Evolutionary conservation across 2,797 vertebrate genomes (phyloP).

Genomic region (Tenualosa thibaudeaui): DNA sequence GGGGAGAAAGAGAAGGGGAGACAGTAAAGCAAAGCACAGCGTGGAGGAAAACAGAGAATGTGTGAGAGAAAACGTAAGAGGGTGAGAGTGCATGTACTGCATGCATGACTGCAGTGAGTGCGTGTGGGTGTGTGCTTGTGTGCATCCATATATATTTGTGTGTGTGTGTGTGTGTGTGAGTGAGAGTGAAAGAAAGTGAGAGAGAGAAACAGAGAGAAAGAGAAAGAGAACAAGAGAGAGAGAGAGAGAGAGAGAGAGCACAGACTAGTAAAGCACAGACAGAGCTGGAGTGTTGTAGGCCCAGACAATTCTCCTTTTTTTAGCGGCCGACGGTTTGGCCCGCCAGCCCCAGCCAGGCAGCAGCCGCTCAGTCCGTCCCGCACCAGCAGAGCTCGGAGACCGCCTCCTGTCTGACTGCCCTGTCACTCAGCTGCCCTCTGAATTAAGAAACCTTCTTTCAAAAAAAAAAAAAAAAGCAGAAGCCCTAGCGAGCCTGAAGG

Average conservation of each 20-base stretch:
- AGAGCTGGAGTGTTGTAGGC: neutral
- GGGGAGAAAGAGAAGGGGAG: neutral
- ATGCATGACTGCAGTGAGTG: neutral
- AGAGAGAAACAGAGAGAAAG: too few relatives aligned
- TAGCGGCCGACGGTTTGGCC: neutral
- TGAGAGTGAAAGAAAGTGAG: too few relatives aligned
- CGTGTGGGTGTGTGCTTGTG: neutral
- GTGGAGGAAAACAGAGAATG: neutral
- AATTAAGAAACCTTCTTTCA: neutral
- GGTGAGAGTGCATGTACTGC: neutral
- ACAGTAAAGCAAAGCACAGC: neutral
- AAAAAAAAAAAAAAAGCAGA: neutral
- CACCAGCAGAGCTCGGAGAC: neutral
- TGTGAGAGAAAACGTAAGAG: neutral
- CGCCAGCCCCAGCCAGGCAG: neutral
- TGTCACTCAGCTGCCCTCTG: neutral
- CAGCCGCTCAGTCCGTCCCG: neutral
- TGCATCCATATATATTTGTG: neutral
- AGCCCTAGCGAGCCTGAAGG: neutral
- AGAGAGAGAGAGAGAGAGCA: neutral
- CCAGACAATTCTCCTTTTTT: neutral
- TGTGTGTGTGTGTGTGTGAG: too few relatives aligned
- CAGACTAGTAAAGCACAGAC: neutral
- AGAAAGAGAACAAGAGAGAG: neutral
- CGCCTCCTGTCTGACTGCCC: neutral